phyloP scores from a whole-genome alignment of 2,888 invertebrate species.

The Nasonia oneida region DNA sequence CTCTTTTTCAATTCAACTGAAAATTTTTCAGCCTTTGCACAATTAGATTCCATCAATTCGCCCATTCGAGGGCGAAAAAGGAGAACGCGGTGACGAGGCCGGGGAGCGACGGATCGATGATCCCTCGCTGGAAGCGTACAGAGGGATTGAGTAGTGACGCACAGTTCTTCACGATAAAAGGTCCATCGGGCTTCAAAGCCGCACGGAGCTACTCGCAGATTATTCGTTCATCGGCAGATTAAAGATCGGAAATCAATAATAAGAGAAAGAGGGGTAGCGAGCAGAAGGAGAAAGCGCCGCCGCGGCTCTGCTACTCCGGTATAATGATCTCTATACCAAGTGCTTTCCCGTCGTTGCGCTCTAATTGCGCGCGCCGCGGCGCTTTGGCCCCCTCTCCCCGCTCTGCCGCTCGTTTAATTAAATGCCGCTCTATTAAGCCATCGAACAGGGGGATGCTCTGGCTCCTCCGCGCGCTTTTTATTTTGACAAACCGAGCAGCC shows the following conservation, averaged over 20 bases:
- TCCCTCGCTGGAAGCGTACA: background rate
- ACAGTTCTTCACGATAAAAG: constrained; percentile 47
- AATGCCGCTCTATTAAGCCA: constrained; percentile 73
- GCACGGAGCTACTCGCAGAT: constrained; percentile 24
- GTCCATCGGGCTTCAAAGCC: constrained; percentile 3
- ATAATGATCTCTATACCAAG: constrained; percentile 64
- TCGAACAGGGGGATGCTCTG: constrained; percentile 62
- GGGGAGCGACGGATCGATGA: constrained; percentile 39
- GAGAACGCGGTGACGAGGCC: background rate
- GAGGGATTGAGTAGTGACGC: constrained; percentile 10
- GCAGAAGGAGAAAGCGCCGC: background rate
- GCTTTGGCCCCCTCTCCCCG: constrained; percentile 59
- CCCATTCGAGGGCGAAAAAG: background rate
- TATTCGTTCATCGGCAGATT: constrained; percentile 51
- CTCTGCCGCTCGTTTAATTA: constrained; percentile 70
- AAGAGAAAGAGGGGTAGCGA: constrained; percentile 26
- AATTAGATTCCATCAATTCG: constrained; percentile 15
- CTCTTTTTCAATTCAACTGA: background rate
- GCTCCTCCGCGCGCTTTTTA: background rate
- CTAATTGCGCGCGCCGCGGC: constrained; percentile 67
- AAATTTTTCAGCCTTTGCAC: background rate
- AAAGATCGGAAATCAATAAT: constrained; percentile 72
- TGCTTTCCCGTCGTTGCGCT: constrained; percentile 66
- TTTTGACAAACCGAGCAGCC: background rate
- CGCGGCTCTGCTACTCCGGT: constrained; percentile 64